These are phyloP conservation scores for Automeris io DNA, from an alignment of 2,888 invertebrate genomes.

Conservation along the genomic window DNA sequence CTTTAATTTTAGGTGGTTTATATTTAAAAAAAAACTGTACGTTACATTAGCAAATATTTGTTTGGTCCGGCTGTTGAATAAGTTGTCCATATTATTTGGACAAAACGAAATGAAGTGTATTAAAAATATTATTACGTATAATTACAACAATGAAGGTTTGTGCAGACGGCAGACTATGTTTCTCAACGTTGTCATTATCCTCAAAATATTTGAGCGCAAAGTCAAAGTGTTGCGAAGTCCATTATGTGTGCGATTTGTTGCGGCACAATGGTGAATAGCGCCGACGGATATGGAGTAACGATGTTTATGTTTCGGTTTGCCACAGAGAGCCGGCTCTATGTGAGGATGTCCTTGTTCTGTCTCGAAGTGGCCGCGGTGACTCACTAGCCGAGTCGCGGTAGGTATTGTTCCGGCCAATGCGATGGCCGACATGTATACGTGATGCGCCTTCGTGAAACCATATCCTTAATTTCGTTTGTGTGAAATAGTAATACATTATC, in stretches of 20 bases:
- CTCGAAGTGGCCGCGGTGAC: conserved; percentile 44
- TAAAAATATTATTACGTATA: conserved; percentile 20
- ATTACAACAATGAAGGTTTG: conserved; percentile 15
- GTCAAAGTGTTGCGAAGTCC: conserved; percentile 57
- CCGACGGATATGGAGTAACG: conserved; percentile 70
- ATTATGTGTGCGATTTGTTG: conserved; percentile 68
- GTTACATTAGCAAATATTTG: too few species aligned
- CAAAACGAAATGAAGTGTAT: conserved; percentile 14
- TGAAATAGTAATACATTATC: conserved; percentile 6
- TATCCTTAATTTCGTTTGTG: conserved; percentile 7
- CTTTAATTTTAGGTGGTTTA: too few species aligned
- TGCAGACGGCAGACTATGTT: conserved; percentile 20
- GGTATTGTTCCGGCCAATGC: conserved; percentile 51
- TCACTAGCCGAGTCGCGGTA: conserved; percentile 50
- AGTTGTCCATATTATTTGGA: too few species aligned
- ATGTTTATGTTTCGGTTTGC: conserved; percentile 68
- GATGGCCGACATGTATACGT: conserved; percentile 42
- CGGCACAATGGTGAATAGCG: conserved; percentile 67
- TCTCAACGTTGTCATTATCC: conserved; percentile 44
- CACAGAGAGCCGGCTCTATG: conserved; percentile 43
- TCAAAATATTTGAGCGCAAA: conserved; percentile 52
- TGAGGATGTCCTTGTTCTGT: conserved; percentile 66
- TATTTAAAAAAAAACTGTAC: too few species aligned
- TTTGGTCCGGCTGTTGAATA: too few species aligned
- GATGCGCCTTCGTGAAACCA: conserved; percentile 30